phyloP scores from a whole-genome alignment of 2,113 vertebrate genomes.

The Coptodon rendalli region DNA sequence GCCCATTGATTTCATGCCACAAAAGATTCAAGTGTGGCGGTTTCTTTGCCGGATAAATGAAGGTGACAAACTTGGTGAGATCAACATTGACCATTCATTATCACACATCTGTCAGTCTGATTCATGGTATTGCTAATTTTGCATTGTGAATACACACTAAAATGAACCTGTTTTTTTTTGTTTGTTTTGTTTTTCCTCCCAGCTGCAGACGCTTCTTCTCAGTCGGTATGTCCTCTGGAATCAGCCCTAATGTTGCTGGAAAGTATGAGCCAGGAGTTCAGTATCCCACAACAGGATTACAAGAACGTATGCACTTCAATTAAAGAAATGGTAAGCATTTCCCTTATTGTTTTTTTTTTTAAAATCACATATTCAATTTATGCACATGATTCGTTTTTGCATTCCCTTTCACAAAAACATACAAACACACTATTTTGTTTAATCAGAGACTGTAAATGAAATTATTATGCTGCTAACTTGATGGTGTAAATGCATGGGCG shows the following conservation, averaged over 20 bases:
- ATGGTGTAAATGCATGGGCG: neutral
- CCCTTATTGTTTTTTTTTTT: neutral
- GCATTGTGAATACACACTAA: neutral
- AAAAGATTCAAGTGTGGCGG: slow-evolving; percentile 78
- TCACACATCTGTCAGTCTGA: neutral
- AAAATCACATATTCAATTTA: neutral
- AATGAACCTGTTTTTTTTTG: neutral
- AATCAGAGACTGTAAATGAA: neutral
- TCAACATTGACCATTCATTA: neutral
- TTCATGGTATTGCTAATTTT: neutral
- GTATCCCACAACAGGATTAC: slow-evolving; percentile 58
- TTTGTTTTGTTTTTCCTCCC: neutral
- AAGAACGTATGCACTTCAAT: slow-evolving; percentile 47
- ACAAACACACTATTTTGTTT: neutral
- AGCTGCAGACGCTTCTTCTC: slow-evolving; percentile 72
- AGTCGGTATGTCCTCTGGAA: slow-evolving; percentile 79
- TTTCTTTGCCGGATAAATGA: slow-evolving; percentile 82
- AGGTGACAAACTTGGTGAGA: slow-evolving; percentile 80
- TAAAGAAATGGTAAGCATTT: slow-evolving; percentile 75
- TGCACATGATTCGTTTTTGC: neutral
- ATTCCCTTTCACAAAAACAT: neutral
- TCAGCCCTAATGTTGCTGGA: slow-evolving; percentile 78
- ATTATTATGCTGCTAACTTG: neutral
- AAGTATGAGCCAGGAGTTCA: slow-evolving; percentile 59
- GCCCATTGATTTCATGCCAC: slow-evolving; percentile 37